Evolutionary conservation across 2,797 vertebrate genomes (phyloP).

Genomic region (Knipowitschia caucasica): DNA sequence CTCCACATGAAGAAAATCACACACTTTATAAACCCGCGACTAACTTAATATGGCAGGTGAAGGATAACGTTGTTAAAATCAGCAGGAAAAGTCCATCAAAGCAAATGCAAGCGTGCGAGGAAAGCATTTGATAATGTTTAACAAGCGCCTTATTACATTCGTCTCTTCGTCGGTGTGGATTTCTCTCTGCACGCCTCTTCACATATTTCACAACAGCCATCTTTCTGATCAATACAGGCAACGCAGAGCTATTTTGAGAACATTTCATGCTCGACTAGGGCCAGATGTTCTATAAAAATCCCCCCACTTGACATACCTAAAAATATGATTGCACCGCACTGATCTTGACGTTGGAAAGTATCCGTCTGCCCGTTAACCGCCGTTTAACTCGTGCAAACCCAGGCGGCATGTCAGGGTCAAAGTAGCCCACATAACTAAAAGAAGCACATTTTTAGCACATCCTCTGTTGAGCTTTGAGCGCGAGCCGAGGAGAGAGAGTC

Average conservation of each 20-base stretch:
- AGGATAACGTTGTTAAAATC: slow-evolving; percentile 16
- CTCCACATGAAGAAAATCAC: slow-evolving; percentile 32
- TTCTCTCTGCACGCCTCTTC: slow-evolving; percentile 9
- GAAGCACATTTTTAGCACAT: slow-evolving; percentile 57
- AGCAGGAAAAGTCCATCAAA: slow-evolving; percentile 20
- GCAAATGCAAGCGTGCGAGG: neutral
- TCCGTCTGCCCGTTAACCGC: slow-evolving; percentile 39
- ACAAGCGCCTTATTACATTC: neutral
- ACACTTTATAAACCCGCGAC: slow-evolving; percentile 17
- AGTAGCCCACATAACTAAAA: slow-evolving; percentile 56
- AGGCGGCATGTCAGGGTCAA: slow-evolving; percentile 57
- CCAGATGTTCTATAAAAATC: slow-evolving; percentile 64
- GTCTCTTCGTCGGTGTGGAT: neutral
- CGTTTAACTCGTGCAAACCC: slow-evolving; percentile 49
- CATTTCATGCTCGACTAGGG: slow-evolving; percentile 61
- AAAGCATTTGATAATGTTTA: neutral
- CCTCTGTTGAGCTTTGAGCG: slow-evolving; percentile 57
- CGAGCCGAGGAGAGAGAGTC: slow-evolving; percentile 42
- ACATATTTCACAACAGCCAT: slow-evolving; percentile 21
- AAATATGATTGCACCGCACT: slow-evolving; percentile 43
- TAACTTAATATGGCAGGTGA: slow-evolving; percentile 13
- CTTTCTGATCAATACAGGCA: slow-evolving; percentile 55
- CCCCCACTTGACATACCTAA: slow-evolving; percentile 32
- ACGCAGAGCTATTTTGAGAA: slow-evolving; percentile 59
- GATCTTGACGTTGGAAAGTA: slow-evolving; percentile 37